Percentiles rank a stretch among this genome's conserved stretches.
Conservation (phyloP, 2,888 invertebrate genomes). For the Stenichneumon culpator region DNA sequence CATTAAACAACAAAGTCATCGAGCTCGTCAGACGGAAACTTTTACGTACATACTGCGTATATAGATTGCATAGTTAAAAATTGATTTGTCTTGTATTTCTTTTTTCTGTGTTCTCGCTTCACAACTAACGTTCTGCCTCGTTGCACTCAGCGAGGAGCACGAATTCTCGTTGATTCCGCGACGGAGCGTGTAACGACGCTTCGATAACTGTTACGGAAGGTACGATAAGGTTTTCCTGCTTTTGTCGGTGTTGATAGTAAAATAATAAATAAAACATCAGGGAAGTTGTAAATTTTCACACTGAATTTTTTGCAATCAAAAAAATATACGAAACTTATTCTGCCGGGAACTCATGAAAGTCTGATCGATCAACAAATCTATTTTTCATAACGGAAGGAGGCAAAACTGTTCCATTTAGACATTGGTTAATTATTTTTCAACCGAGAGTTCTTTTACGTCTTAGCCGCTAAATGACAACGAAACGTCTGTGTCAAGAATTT, state of each 20-base stretch:
- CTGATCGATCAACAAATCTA: too few species aligned
- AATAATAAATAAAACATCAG: background rate
- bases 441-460: too few species aligned
- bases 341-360: too few species aligned
- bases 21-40: slow-evolving; percentile 23
- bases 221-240: background rate
- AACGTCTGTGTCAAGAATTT: too few species aligned
- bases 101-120: background rate
- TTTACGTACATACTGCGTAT: slow-evolving; percentile 5
- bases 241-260: background rate
- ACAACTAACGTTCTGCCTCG: background rate
- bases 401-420: too few species aligned
- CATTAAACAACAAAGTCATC: slow-evolving; percentile 31
- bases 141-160: background rate
- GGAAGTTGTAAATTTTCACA: too few species aligned
- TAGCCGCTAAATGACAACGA: too few species aligned
- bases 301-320: too few species aligned
- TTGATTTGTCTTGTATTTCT: slow-evolving; percentile 7
- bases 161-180: slow-evolving; percentile 4
- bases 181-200: slow-evolving; percentile 18
- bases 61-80: slow-evolving; percentile 28
- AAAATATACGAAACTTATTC: too few species aligned
- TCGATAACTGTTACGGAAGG: slow-evolving; percentile 10
- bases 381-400: too few species aligned
- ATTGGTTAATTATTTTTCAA: too few species aligned